phyloP scores from a whole-genome alignment of 2,113 vertebrate species.

The Dryoscopus gambensis region DNA sequence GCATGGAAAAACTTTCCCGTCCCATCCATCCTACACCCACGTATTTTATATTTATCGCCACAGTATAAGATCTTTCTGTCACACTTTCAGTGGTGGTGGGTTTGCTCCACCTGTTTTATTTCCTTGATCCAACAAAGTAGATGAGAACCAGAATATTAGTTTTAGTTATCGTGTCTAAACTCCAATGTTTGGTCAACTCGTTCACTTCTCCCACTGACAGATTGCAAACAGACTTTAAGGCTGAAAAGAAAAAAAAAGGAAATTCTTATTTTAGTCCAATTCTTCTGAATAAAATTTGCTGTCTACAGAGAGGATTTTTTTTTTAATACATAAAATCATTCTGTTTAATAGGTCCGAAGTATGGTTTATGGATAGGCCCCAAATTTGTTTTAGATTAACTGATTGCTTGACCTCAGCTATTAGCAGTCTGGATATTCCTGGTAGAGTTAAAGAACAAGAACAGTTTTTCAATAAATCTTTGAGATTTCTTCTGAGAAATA shows the following conservation, averaged over 20 bases:
- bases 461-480: slow-evolving; percentile 5
- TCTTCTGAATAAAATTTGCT: not conserved
- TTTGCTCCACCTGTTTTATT: not conserved
- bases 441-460: not conserved
- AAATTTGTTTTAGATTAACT: not conserved
- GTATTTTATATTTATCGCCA: not conserved
- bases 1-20: not conserved
- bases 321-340: not conserved
- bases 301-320: not conserved
- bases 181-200: not conserved
- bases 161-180: not conserved
- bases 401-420: not conserved
- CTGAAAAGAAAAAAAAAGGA: not conserved
- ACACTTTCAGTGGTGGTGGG: not conserved
- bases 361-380: not conserved
- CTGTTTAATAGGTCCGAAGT: not conserved
- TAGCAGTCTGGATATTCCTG: not conserved
- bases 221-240: not conserved
- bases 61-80: not conserved
- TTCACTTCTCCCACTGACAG: not conserved
- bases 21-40: not conserved
- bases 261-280: not conserved
- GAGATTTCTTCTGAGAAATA: slow-evolving; percentile 24
- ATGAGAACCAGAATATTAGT: not conserved
- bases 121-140: not conserved